Evolutionary conservation across 2,113 vertebrate species (phyloP).

Genomic region (Anhinga anhinga): DNA sequence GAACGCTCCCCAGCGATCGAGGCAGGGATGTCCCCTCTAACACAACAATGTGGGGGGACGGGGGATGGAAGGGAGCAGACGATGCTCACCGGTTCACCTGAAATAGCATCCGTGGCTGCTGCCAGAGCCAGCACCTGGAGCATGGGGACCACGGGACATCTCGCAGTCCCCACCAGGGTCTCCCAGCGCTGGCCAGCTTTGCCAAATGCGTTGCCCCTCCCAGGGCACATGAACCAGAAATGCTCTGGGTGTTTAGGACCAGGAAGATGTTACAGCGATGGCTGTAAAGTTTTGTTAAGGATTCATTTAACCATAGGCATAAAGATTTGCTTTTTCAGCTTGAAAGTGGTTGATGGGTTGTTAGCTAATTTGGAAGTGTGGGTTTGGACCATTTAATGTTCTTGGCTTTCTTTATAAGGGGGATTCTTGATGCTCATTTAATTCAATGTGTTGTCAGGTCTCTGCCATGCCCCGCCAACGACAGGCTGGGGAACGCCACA

Average conservation of each 20-base stretch:
- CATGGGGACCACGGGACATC: accelerated
- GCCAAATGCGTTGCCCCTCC: accelerated
- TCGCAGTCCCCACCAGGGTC: accelerated
- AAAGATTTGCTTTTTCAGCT: background rate
- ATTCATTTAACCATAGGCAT: background rate
- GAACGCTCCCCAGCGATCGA: accelerated
- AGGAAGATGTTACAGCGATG: accelerated
- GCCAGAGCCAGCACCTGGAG: background rate
- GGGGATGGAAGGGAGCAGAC: background rate
- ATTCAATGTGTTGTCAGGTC: background rate
- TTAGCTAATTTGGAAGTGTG: background rate
- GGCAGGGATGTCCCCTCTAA: background rate
- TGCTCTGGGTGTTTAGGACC: accelerated
- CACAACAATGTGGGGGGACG: background rate
- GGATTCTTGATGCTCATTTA: background rate
- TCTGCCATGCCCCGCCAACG: accelerated
- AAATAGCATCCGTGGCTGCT: background rate
- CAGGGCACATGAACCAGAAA: background rate
- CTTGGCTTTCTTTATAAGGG: background rate
- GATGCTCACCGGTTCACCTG: accelerated
- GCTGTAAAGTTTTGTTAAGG: background rate
- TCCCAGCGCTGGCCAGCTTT: background rate
- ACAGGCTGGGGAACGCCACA: background rate
- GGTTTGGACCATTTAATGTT: background rate
- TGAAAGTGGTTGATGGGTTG: background rate